phyloP scores from a whole-genome alignment of 1,140 invertebrate species.

The Drosophila watanabei region DNA sequence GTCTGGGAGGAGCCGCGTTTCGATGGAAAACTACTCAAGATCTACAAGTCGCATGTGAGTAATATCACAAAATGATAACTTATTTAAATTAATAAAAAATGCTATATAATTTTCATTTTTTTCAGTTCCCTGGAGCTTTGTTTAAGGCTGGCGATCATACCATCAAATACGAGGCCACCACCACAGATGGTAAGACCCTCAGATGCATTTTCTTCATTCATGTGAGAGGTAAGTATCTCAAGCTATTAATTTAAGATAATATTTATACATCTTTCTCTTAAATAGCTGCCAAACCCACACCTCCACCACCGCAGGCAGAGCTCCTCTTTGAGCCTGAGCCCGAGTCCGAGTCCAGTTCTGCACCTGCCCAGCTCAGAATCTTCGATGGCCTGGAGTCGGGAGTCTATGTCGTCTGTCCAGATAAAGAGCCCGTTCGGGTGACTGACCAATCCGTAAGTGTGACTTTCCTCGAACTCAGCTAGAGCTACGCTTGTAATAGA shows the following conservation, averaged over 20 bases:
- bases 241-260: no score
- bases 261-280: neutral
- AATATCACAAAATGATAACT: accelerated
- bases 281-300: slow-evolving; percentile 36
- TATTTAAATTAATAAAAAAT: no score
- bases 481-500: slow-evolving; percentile 18
- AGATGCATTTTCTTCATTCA: slow-evolving; percentile 89
- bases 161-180: slow-evolving; percentile 89
- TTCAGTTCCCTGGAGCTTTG: slow-evolving; percentile 87
- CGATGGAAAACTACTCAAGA: slow-evolving; percentile 87
- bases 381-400: slow-evolving; percentile 57
- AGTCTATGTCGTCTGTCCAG: slow-evolving; percentile 70
- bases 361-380: slow-evolving; percentile 43
- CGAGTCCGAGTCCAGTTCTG: slow-evolving; percentile 11
- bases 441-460: slow-evolving; percentile 79
- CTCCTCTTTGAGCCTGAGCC: slow-evolving; percentile 26
- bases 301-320: slow-evolving; percentile 5
- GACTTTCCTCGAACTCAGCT: slow-evolving; percentile 22
- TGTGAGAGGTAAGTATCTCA: slow-evolving; percentile 87
- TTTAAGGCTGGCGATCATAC: slow-evolving; percentile 88
- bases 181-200: slow-evolving; percentile 88
- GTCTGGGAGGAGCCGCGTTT: slow-evolving; percentile 90
- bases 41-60: slow-evolving; percentile 89
- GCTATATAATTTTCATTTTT: no score
- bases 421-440: slow-evolving; percentile 68